A percentile compares a stretch with the other conserved stretches of the same genome.
Evolutionary conservation across 2,888 invertebrate genomes (phyloP).

Genomic region (Metopia argyrocephala): DNA sequence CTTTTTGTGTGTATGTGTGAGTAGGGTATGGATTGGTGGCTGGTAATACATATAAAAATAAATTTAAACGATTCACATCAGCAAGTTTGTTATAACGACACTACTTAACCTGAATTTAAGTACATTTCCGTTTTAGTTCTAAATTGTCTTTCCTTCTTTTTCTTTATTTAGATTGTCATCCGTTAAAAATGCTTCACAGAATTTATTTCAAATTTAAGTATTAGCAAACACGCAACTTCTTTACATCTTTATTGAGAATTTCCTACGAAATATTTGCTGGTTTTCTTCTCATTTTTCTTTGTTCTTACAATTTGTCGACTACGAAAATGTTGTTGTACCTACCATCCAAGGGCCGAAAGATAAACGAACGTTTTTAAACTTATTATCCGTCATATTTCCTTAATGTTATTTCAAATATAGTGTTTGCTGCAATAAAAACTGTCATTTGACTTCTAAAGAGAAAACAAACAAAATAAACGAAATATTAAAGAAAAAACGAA

Average conservation of each 20-base stretch:
- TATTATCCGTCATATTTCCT: slow-evolving; percentile 30
- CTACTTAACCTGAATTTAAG: slow-evolving; percentile 42
- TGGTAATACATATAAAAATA: slow-evolving; percentile 11
- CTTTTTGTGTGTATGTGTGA: background rate
- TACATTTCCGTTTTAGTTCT: slow-evolving; percentile 34
- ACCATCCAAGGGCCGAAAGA: slow-evolving; percentile 2
- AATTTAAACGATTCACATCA: slow-evolving; percentile 45
- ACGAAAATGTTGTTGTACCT: slow-evolving; percentile 16
- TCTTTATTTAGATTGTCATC: background rate
- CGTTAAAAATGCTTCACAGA: slow-evolving; percentile 6
- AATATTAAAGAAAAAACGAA: too few species aligned
- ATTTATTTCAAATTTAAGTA: slow-evolving; percentile 35
- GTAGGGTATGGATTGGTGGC: background rate
- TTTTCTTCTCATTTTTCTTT: background rate
- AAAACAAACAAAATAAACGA: background rate
- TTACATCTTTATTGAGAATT: background rate
- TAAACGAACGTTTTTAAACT: slow-evolving; percentile 18
- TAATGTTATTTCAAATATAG: background rate
- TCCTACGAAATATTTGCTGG: background rate
- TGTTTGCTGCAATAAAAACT: slow-evolving; percentile 15
- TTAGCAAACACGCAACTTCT: slow-evolving; percentile 48
- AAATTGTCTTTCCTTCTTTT: slow-evolving; percentile 28
- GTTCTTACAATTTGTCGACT: slow-evolving; percentile 5
- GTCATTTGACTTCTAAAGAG: background rate
- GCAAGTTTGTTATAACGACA: slow-evolving; percentile 36